Evolutionary conservation across 2,797 vertebrate species (phyloP).

Genomic region (Liparis tanakae): DNA sequence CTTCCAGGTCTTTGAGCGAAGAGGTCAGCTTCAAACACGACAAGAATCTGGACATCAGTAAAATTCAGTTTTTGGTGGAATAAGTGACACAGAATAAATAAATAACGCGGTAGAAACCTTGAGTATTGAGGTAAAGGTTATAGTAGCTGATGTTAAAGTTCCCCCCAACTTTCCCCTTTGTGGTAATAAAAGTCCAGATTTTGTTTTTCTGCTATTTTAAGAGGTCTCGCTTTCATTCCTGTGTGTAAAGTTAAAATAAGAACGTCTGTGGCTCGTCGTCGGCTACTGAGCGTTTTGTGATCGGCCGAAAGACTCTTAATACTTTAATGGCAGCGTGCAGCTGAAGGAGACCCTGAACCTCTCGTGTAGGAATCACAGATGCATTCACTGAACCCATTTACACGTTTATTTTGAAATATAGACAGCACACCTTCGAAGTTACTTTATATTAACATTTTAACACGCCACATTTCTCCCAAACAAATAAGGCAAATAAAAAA

Average conservation of each 20-base stretch:
- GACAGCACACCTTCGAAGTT: neutral
- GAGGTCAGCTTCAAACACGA: neutral
- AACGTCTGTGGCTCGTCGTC: neutral
- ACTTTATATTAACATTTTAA: neutral
- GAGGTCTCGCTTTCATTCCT: neutral
- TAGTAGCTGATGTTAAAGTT: neutral
- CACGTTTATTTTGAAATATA: no score
- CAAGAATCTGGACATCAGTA: neutral
- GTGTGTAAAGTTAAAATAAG: neutral
- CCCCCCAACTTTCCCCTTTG: neutral
- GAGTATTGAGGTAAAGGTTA: neutral
- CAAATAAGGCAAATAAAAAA: no score
- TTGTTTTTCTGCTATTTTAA: constrained; percentile 1
- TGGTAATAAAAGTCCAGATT: neutral
- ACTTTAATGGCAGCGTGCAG: neutral
- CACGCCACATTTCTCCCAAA: neutral
- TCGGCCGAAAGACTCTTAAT: no score
- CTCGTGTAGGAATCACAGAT: neutral
- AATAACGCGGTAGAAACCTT: neutral
- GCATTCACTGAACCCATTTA: neutral
- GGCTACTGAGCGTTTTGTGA: neutral
- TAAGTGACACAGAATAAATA: no score
- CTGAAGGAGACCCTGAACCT: neutral
- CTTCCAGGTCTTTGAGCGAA: neutral
- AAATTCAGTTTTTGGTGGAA: neutral